phyloP scores from a whole-genome alignment of 2,113 vertebrate species.

The Puma concolor region DNA sequence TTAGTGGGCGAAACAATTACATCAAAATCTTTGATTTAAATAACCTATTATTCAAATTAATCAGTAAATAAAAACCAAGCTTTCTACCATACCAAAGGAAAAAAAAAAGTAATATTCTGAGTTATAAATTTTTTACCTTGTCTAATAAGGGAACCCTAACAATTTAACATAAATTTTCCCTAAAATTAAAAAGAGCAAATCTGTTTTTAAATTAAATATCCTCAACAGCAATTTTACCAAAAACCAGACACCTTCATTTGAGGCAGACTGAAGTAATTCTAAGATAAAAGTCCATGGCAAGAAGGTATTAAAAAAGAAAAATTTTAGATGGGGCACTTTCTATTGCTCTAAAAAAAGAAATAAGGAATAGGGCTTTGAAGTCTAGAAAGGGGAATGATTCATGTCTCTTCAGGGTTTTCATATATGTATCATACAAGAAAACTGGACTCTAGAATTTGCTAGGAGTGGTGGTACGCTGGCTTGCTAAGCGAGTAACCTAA shows the following conservation, averaged over 20 bases:
- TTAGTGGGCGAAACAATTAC: background rate
- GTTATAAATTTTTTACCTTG: background rate
- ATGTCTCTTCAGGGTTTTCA: background rate
- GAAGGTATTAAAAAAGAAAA: background rate
- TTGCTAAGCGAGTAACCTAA: background rate
- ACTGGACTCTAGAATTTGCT: background rate
- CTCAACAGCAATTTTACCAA: constrained; percentile 1
- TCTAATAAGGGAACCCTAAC: background rate
- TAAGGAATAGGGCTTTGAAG: background rate
- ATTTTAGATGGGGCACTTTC: background rate
- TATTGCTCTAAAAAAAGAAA: background rate
- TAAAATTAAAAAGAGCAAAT: constrained; percentile 15
- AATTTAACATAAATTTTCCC: background rate
- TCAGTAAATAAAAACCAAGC: constrained; percentile 16
- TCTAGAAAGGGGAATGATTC: background rate
- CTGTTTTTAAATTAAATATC: constrained; percentile 24
- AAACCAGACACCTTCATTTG: background rate
- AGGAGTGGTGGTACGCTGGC: background rate
- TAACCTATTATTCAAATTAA: background rate
- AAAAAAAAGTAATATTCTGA: background rate
- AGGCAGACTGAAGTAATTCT: background rate
- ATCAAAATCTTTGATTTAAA: constrained; percentile 34
- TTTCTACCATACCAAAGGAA: background rate
- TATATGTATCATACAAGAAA: background rate
- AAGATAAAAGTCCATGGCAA: background rate